Conservation (phyloP, 2,113 vertebrate genomes). For the Ancistrus triradiatus region DNA sequence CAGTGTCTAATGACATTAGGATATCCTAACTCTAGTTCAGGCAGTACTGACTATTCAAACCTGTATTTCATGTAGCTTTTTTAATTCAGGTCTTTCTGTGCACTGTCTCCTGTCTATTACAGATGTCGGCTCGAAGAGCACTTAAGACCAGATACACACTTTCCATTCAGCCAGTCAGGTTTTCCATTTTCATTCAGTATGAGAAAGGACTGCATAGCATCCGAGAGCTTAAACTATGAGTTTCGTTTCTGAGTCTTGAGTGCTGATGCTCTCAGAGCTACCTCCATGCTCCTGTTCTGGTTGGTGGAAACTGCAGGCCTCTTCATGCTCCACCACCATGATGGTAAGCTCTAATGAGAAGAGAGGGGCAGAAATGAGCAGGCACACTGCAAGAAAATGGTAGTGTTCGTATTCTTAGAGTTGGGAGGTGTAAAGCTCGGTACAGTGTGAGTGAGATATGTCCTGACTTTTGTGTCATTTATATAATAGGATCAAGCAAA, state of each 20-base stretch:
- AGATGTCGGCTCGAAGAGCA: too few relatives aligned
- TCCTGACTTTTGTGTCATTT: too few relatives aligned
- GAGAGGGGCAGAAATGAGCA: background rate
- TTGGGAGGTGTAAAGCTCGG: background rate
- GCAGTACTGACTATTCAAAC: too few relatives aligned
- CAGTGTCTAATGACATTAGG: too few relatives aligned
- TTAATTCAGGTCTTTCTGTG: too few relatives aligned
- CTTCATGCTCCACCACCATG: slow-evolving; percentile 63
- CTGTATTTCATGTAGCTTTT: too few relatives aligned
- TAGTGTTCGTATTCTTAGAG: background rate
- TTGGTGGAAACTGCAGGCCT: slow-evolving; percentile 76
- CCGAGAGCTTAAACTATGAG: slow-evolving; percentile 52
- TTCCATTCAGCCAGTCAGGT: too few relatives aligned
- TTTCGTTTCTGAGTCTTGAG: slow-evolving; percentile 45
- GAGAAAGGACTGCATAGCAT: background rate
- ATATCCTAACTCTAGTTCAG: too few relatives aligned
- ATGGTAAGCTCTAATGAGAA: slow-evolving; percentile 43
- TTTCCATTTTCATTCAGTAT: background rate
- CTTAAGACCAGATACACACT: too few relatives aligned
- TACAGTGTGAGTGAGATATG: too few relatives aligned
- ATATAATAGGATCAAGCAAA: too few relatives aligned
- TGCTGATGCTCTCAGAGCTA: slow-evolving; percentile 58
- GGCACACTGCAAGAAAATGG: background rate
- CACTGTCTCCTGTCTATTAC: too few relatives aligned
- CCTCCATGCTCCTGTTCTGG: slow-evolving; percentile 82